Evolutionary conservation across 2,797 vertebrate genomes (phyloP), one percentile per base, ranked within the genome.

Genomic region (Sebastes hopkinsi): DNA sequence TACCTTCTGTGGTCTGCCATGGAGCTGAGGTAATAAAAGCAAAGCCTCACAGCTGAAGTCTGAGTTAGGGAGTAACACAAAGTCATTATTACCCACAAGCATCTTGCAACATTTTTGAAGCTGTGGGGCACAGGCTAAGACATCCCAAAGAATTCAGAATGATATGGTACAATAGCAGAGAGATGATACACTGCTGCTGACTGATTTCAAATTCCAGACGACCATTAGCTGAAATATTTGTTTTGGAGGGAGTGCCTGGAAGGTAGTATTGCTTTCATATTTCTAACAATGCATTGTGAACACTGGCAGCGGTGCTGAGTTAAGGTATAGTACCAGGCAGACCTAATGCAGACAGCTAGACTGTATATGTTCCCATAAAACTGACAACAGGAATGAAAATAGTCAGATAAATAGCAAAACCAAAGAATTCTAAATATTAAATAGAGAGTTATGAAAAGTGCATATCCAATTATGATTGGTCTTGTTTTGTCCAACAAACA

Each of bases 141-240:
- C 54, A 36, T 73, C 55, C 11, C 23, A 58, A 77, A 64, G 22
- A 71, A 77, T 66, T 52, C 29, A 56, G 4, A 55, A 34, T 4
- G 22, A 74, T 56, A 20, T 34, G 46, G 23, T 59, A 32, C 32
- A 32, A 67, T 8, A 62, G 23, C 30, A 72, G n/a, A 50, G 77
- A 69, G 46, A 71, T 36, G 56, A 62, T 29, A 60, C 72, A 23
- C 27, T 55, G 72, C 27, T 38, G n/a, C 55, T 74, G 60, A 81
- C 34, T 75, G 79, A 75, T 72, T 73, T 67, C 29, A 80, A 54
- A 72, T 72, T 81, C 75, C 58, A 72, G 56, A 72, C 6, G 0
- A 54, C 58, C 50, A 81, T 80, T 82, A 80, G 27, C 54, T 59
- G 42, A 69, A 80, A 66, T 81, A 65, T 83, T 76, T 85, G 75